phyloP scores from a whole-genome alignment of 2,888 invertebrate species.

The Drosophila anomalipes region DNA sequence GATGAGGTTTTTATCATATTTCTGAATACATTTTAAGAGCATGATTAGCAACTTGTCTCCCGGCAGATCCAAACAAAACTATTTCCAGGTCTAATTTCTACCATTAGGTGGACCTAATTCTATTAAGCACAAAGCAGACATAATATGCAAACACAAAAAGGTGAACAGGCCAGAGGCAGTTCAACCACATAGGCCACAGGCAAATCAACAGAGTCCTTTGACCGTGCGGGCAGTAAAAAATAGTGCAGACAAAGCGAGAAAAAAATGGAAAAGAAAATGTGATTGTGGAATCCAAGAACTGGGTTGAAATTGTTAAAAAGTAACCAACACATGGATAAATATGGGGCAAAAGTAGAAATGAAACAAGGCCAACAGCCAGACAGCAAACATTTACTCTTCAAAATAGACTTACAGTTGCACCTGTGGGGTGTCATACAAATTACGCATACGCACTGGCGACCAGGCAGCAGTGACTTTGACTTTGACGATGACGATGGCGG shows the following conservation, averaged over 20 bases:
- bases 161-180: slow-evolving; percentile 1
- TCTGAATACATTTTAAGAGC: slow-evolving; percentile 18
- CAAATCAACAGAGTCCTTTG: slow-evolving; percentile 22
- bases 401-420: slow-evolving; percentile 23
- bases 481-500: slow-evolving; percentile 24
- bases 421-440: slow-evolving; percentile 60
- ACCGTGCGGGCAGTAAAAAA: slow-evolving; percentile 10
- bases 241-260: slow-evolving; percentile 5
- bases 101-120: slow-evolving; percentile 54
- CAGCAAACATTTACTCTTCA: slow-evolving; percentile 1
- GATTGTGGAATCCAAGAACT: slow-evolving; percentile 2
- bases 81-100: slow-evolving; percentile 37
- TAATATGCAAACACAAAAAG: slow-evolving; percentile 11
- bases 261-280: background rate
- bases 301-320: background rate
- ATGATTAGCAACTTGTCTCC: slow-evolving; percentile 1
- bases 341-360: background rate
- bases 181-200: slow-evolving; percentile 14
- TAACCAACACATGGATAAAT: background rate
- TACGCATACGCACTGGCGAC: slow-evolving; percentile 74
- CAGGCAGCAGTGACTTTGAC: slow-evolving; percentile 49
- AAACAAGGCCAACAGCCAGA: slow-evolving; percentile 25
- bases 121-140: slow-evolving; percentile 41
- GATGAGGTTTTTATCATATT: slow-evolving; percentile 8
- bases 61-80: background rate